Evolutionary conservation across 2,113 vertebrate genomes (phyloP), one percentile per base, ranked within the genome.

Genomic region (Cyanistes caeruleus): DNA sequence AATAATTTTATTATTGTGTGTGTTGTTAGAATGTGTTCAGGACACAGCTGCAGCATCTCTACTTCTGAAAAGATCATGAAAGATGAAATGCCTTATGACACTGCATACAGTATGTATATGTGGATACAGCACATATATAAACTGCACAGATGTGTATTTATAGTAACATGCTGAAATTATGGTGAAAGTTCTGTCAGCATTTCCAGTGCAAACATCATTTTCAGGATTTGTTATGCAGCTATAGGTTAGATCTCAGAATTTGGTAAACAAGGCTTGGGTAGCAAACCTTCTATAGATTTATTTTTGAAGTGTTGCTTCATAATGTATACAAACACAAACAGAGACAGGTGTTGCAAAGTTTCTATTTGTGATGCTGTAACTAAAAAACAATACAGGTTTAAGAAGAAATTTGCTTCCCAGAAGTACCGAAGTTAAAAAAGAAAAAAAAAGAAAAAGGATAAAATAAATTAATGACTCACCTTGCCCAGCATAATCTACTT

Each of bases 201-300:
- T 97, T 95, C 84, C 74, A 91, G n/a, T 53, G 73, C 78, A 95
- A 97, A 90, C 81, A 88, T 58, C 0, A 84, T 95, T 84, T 96
- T 88, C 63, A 85, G 75, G 78, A 88, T 95, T 95, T 93, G 87
- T 93, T 92, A 44, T 27, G 46, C 24, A 87, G 43, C 68, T 78
- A 82, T 69, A 81, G 60, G 75, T 92, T 84, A 94, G 72, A 89
- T 59, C 43, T 58, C 67, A 93, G 63, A 91, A 81, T 87, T 59
- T 96, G 84, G 67, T 27, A 60, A 87, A 72, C 19, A 8, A 80
- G 37, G 52, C 60, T 39, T 53, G 49, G 24, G 20, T 52, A 92
- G 56, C 58, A 87, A 95, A 95, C 75, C 31, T 83, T 86, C 62
- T 80, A 16, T 46, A 41, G 41, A 33, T 59, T 84, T 79, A 3